Conservation (phyloP, 2,888 invertebrate species). For the Nymphalis polychloros region DNA sequence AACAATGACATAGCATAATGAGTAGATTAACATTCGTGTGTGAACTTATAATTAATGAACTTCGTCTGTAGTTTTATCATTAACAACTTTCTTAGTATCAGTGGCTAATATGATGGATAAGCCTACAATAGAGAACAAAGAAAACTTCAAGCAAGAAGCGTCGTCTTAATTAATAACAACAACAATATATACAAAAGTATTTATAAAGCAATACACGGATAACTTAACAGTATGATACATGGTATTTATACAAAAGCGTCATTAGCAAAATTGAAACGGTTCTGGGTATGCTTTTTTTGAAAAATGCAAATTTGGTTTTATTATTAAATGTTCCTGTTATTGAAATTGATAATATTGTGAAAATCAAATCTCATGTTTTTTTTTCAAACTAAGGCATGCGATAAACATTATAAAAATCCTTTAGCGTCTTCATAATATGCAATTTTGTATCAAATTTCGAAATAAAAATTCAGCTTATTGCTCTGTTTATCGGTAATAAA, state of each 20-base stretch:
- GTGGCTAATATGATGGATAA: slow-evolving; percentile 3
- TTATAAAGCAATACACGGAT: no score
- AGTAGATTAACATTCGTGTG: slow-evolving; percentile 14
- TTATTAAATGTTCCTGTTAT: background rate
- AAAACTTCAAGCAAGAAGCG: no score
- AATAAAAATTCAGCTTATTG: slow-evolving; percentile 9
- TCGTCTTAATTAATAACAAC: no score
- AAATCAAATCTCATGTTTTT: background rate
- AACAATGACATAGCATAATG: slow-evolving; percentile 19
- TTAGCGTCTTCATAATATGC: background rate
- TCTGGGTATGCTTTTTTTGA: background rate
- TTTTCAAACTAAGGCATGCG: no score
- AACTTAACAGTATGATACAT: no score
- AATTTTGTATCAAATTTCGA: background rate
- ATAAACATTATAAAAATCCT: background rate
- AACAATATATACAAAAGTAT: no score
- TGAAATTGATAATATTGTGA: background rate
- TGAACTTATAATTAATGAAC: slow-evolving; percentile 24
- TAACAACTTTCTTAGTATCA: slow-evolving; percentile 16
- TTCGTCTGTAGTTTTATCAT: slow-evolving; percentile 19
- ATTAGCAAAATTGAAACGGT: no score
- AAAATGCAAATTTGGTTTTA: background rate
- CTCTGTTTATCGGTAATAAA: background rate
- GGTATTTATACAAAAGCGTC: no score
- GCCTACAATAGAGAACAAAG: no score